phyloP scores from a whole-genome alignment of 2,113 vertebrate genomes.

The Melanotaenia duboulayi region DNA sequence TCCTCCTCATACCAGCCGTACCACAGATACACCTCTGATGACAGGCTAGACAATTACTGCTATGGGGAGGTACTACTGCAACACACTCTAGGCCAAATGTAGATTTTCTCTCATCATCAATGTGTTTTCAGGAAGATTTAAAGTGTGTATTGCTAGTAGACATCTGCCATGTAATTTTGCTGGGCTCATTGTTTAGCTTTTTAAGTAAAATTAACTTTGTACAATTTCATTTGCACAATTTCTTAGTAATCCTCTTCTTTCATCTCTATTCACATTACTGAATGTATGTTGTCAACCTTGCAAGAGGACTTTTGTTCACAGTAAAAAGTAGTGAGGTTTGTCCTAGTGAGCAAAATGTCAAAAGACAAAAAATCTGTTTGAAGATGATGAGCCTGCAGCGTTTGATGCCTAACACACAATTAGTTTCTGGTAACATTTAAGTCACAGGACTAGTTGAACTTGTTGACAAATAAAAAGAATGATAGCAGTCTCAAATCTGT shows the following conservation, averaged over 20 bases:
- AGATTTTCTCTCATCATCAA: conserved; percentile 1
- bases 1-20: conserved; percentile 91
- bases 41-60: conserved; percentile 96
- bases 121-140: not conserved
- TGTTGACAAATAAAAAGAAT: not conserved
- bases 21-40: conserved; percentile 95
- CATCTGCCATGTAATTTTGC: not conserved
- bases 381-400: not conserved
- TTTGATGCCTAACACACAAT: not conserved
- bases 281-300: not conserved
- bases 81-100: conserved; percentile 61
- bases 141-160: not conserved
- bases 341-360: not conserved
- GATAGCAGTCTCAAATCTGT: not conserved
- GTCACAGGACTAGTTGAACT: not conserved
- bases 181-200: too few species aligned
- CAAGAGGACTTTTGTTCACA: not conserved
- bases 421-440: not conserved
- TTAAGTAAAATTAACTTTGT: not conserved
- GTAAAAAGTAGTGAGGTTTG: not conserved
- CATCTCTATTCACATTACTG: not conserved
- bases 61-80: conserved; percentile 93
- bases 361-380: not conserved
- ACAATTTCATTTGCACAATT: not conserved
- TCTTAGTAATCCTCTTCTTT: not conserved